A percentile compares a stretch with the other conserved stretches of the same genome.
Conservation (phyloP, 1,140 invertebrate species). For the Drosophila insularis region DNA sequence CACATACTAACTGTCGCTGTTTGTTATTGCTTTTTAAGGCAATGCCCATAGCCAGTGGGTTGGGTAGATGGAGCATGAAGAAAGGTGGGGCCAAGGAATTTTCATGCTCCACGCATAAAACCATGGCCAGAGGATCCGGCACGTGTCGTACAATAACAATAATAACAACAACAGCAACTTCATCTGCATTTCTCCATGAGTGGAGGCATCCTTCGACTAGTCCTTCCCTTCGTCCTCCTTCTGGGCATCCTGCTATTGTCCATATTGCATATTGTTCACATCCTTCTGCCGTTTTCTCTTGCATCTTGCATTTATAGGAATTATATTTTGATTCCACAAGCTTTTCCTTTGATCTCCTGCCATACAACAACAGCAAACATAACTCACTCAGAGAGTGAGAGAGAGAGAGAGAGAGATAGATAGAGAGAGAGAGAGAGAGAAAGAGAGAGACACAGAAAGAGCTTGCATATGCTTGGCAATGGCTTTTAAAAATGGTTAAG, state of each 20-base stretch:
- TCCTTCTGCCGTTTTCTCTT: not conserved
- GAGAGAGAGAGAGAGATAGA: no score
- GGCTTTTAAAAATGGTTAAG: not conserved
- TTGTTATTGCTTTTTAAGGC: conserved; percentile 58
- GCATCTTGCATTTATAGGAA: conserved; percentile 59
- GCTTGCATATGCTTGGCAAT: not conserved
- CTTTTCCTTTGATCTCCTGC: conserved; percentile 24
- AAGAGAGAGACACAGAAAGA: no score
- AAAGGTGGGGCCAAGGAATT: not conserved
- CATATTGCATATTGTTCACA: conserved; percentile 6
- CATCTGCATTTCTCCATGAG: conserved; percentile 1
- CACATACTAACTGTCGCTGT: conserved; percentile 60
- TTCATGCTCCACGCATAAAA: conserved; percentile 26
- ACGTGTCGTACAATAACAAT: conserved; percentile 43
- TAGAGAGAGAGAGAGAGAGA: no score
- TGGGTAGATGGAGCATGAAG: not conserved
- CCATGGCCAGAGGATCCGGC: conserved; percentile 15
- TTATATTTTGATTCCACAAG: conserved; percentile 65
- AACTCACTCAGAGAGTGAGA: not conserved
- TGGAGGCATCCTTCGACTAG: not conserved
- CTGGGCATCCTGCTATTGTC: conserved; percentile 9
- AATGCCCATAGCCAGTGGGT: not conserved
- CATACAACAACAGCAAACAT: not conserved
- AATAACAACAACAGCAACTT: conserved; percentile 24
- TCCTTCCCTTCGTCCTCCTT: conserved; percentile 13